Evolutionary conservation across 2,888 invertebrate genomes (phyloP), one percentile per base, ranked within the genome.

Genomic region (Calameuta idolon): DNA sequence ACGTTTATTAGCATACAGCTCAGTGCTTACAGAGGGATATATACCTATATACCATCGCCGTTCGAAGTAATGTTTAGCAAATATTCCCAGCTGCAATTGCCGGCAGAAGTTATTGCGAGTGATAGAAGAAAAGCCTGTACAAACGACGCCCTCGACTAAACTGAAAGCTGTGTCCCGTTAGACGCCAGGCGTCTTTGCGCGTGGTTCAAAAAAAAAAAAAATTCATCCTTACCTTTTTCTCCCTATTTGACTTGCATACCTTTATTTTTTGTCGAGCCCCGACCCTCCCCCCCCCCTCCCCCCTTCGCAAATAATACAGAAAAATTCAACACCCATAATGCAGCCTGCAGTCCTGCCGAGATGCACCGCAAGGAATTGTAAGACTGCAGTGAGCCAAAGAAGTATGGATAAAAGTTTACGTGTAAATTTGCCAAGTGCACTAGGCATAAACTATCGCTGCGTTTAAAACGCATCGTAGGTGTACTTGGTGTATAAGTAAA

Each of bases 1-100:
- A 79, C 80, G 35, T 80, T 83, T 83, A 83, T 83, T 83, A 82
- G 81, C 82, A 55, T 55, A 55, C 55, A 23, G 55, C 15, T 5
- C 23, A 9, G 55, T 23, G 55, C 55, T 55, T 23, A 2, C 23
- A n/a, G 35, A 4, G 12, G 12, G 0, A 15, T 11, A 30, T 71
- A 3, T 71, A 3, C 71, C 34, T 23, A 5, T 34, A n/a, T 4
- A n/a, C 1, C 34, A n/a, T 30, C 35, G 0, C 11, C 74, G 35
- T 35, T 35, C 74, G 30, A 30, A 35, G 35, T 74, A 33, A 74
- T 35, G 74, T 35, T 74, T 74, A 74, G 74, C n/a, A 74, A 74
- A 74, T 74, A 74, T 35, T 74, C n/a, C 74, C 15, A 55, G 9
- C 9, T 55, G 55, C 55, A 55, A 55, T 55, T 55, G 55, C 55